Conservation (phyloP, 2,888 invertebrate species). For the Neuroscelio doddi region DNA sequence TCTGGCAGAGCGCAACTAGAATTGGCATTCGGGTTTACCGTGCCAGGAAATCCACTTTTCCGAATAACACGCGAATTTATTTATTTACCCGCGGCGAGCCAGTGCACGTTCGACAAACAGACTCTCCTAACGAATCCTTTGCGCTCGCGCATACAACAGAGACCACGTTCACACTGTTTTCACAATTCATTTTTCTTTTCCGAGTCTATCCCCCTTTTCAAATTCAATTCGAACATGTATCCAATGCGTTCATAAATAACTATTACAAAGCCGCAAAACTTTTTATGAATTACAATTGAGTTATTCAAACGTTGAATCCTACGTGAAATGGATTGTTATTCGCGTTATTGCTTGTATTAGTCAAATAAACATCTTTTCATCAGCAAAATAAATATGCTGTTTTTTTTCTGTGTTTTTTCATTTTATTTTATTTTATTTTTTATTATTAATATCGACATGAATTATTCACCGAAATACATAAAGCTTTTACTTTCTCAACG, state of each 20-base stretch:
- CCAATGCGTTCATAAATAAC: constrained; percentile 40
- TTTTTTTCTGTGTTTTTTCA: no score
- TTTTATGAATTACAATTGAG: no score
- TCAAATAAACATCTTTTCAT: no score
- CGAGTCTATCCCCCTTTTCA: constrained; percentile 25
- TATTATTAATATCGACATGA: no score
- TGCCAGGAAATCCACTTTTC: constrained; percentile 48
- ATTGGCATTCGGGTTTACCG: constrained; percentile 31
- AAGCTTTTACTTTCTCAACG: no score
- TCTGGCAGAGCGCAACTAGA: constrained; percentile 35
- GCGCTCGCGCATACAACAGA: constrained; percentile 41
- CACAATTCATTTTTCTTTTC: constrained; percentile 43
- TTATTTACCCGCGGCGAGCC: constrained; percentile 61
- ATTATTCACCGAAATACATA: no score
- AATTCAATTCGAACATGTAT: constrained; percentile 39
- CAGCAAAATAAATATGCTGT: no score
- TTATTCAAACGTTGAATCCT: no score
- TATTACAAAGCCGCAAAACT: no score
- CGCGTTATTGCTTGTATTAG: no score
- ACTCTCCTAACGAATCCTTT: constrained; percentile 61
- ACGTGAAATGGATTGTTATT: no score
- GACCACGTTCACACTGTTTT: constrained; percentile 36
- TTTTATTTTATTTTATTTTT: no score
- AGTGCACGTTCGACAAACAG: constrained; percentile 65
- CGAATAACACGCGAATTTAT: constrained; percentile 59